Percentiles rank a stretch among this genome's conserved stretches.
Evolutionary conservation across 1,140 invertebrate genomes (phyloP).

Genomic region (Aplysia californica): DNA sequence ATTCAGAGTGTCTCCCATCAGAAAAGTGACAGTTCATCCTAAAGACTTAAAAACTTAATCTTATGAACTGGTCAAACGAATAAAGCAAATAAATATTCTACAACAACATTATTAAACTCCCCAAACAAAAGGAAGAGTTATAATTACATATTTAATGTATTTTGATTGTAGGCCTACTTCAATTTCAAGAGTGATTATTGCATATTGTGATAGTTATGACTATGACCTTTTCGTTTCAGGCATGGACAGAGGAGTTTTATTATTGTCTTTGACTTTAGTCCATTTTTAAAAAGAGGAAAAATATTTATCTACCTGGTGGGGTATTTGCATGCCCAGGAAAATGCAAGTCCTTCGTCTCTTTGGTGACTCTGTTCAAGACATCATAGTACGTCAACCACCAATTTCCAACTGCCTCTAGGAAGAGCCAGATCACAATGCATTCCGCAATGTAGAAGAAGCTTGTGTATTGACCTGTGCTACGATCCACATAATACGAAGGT

Average conservation of each 20-base stretch:
- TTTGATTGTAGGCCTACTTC: not conserved
- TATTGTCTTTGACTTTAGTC: no score
- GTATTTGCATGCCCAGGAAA: constrained; percentile 29
- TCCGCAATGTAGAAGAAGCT: not conserved
- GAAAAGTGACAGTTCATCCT: no score
- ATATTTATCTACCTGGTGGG: constrained; percentile 29
- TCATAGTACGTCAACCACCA: constrained; percentile 41
- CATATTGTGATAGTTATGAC: not conserved
- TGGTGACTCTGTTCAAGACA: constrained; percentile 30
- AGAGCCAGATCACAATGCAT: constrained; percentile 27
- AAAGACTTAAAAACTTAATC: no score
- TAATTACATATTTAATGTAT: not conserved
- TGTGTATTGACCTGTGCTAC: constrained; percentile 3
- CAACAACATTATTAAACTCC: no score
- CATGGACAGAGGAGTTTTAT: not conserved
- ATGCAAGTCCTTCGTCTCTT: constrained; percentile 26
- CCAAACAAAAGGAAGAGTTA: no score
- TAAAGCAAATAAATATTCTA: no score
- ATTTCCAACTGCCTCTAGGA: constrained; percentile 31
- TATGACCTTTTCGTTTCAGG: not conserved
- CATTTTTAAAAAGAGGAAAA: no score
- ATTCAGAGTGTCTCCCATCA: no score
- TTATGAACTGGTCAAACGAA: no score
- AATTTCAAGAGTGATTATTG: not conserved
- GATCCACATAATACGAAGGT: constrained; percentile 22